These are phyloP conservation scores for Lithophane socia DNA, from an alignment of 2,888 invertebrate species.

Conservation along the genomic window DNA sequence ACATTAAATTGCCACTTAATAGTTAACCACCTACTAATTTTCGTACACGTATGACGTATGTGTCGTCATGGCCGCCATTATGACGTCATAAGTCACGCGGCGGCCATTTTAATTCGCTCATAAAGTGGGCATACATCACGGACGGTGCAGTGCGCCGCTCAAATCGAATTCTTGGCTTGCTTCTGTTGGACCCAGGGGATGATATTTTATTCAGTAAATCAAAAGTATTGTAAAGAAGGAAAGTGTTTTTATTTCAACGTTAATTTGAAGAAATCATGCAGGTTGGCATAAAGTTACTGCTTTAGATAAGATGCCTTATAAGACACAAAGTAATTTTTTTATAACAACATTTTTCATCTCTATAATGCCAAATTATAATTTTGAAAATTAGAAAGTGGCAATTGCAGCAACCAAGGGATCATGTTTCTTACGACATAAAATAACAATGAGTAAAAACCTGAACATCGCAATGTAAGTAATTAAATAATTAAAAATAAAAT, in stretches of 20 bases:
- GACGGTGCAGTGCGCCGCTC: slow-evolving; percentile 67
- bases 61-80: slow-evolving; percentile 66
- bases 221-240: not conserved
- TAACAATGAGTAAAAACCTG: too few species aligned
- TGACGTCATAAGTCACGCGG: slow-evolving; percentile 78
- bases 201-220: slow-evolving; percentile 24
- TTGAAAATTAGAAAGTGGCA: not conserved
- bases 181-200: slow-evolving; percentile 31
- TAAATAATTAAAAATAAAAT: too few species aligned
- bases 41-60: slow-evolving; percentile 46
- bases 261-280: not conserved
- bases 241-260: not conserved
- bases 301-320: not conserved
- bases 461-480: not conserved
- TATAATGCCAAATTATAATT: not conserved
- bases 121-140: slow-evolving; percentile 80
- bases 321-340: not conserved
- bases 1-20: slow-evolving; percentile 17
- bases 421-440: not conserved
- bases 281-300: not conserved
- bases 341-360: not conserved
- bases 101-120: slow-evolving; percentile 80
- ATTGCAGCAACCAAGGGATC: too few species aligned
- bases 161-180: slow-evolving; percentile 77
- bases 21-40: slow-evolving; percentile 43